Conservation (phyloP, 2,113 vertebrate genomes). For the Apteryx mantelli region DNA sequence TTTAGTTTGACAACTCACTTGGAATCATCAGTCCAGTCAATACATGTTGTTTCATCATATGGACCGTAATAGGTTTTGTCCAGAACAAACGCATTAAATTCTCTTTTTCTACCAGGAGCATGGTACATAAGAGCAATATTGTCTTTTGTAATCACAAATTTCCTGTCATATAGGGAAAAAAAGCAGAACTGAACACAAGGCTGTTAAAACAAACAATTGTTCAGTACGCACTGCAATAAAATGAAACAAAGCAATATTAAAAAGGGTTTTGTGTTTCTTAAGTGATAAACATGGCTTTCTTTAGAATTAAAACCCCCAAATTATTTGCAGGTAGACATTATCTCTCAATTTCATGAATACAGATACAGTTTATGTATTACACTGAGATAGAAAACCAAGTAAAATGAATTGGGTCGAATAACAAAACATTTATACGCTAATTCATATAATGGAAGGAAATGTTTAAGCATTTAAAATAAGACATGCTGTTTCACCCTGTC, state of each 20-base stretch:
- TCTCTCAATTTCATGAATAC: not conserved
- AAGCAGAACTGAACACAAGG: not conserved
- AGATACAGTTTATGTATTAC: not conserved
- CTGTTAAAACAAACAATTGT: not conserved
- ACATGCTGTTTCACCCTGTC: not conserved
- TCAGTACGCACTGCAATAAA: not conserved
- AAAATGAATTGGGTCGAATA: not conserved
- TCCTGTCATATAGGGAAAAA: constrained; percentile 70
- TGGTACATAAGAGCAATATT: constrained; percentile 93
- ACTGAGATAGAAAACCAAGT: not conserved
- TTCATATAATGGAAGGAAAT: not conserved
- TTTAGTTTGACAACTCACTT: constrained; percentile 79
- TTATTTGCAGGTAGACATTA: not conserved
- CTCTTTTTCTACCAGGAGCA: constrained; percentile 89
- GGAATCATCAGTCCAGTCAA: constrained; percentile 97
- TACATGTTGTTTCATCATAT: constrained; percentile 95
- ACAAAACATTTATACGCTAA: not conserved
- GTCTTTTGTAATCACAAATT: constrained; percentile 92
- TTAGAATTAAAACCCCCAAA: not conserved
- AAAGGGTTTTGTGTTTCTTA: not conserved
- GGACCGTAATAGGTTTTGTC: constrained; percentile 97
- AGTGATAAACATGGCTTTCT: not conserved
- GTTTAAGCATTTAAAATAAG: not conserved
- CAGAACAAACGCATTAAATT: constrained; percentile 93
- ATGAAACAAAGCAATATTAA: not conserved